Percentiles rank a stretch among this genome's conserved stretches.
Conservation (phyloP, 2,797 vertebrate species). For the Clamator glandarius region DNA sequence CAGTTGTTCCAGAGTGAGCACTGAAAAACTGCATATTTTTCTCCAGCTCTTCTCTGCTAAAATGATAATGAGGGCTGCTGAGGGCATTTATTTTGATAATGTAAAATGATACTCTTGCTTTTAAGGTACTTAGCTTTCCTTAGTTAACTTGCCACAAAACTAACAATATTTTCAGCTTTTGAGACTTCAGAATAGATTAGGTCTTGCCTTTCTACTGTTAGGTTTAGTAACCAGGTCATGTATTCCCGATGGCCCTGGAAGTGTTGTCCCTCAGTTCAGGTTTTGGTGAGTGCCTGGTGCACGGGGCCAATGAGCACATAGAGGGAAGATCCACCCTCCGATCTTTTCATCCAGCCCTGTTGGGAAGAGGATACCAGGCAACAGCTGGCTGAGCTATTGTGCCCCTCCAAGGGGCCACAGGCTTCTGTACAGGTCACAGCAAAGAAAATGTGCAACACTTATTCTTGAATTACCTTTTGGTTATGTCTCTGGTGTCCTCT, state of each 20-base stretch:
- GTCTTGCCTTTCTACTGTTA: background rate
- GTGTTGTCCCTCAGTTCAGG: no score
- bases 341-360: no score
- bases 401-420: no score
- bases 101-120: background rate
- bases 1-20: conserved; percentile 11
- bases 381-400: no score
- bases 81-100: background rate
- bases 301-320: no score
- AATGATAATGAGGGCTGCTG: background rate
- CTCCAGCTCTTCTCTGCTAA: background rate
- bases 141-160: background rate
- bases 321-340: no score
- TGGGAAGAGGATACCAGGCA: no score
- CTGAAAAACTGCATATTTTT: background rate
- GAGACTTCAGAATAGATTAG: background rate
- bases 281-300: no score
- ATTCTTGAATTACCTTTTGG: no score
- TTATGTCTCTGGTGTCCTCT: no score
- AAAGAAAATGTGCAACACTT: no score
- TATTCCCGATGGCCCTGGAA: background rate
- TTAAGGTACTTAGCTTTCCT: background rate
- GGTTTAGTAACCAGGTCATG: background rate
- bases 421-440: no score
- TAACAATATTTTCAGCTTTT: background rate